Evolutionary conservation across 2,888 invertebrate species (phyloP), one percentile per base, ranked within the genome.

Genomic region (Macaria liturata): DNA sequence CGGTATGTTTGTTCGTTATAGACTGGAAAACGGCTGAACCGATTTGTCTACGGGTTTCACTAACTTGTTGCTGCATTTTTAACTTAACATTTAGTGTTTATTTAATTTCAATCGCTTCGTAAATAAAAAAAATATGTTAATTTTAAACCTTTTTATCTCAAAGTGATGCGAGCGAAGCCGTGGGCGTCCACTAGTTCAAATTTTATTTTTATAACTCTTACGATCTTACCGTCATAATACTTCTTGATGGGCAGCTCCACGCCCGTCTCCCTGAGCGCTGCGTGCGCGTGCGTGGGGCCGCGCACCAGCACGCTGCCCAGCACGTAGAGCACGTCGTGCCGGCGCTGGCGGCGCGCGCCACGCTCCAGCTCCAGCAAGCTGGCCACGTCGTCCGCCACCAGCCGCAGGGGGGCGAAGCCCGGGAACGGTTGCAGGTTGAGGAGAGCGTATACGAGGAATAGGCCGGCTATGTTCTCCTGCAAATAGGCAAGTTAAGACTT

Each of bases 391-490:
- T 81, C 76, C 0, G 86, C 83, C 0, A 77, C 66, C 0, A 91
- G 37, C 0, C 86, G 75, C 0, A 91, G 68, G 0, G 70, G 48
- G 0, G 85, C 86, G 32, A 89, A 88, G 0, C 74, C 68, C 0
- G 67, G 3, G 59, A 76, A 88, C 0, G 91, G 91, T 54, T 91
- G 91, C 0, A 84, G 66, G 39, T 80, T 76, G 2, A 86, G 54
- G 0, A 91, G 62, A 0, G 77, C 80, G 44, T 91, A 91, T 0
- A 88, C 81, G 3, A 91, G 65, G 64, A 88, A 91, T 0, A 91
- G 67, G 0, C 88, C 89, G 0, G 80, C 79, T 55, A 90, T 79
- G 1, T 81, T 76, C 60, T 84, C 81, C 91, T 91, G 72, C 1
- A 42, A 42, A 42, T n/a, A 3, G 6, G 3, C 3, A 20, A 57